These are phyloP conservation scores for Passer montanus DNA, from an alignment of 2,113 vertebrate species.

Conservation along the genomic window DNA sequence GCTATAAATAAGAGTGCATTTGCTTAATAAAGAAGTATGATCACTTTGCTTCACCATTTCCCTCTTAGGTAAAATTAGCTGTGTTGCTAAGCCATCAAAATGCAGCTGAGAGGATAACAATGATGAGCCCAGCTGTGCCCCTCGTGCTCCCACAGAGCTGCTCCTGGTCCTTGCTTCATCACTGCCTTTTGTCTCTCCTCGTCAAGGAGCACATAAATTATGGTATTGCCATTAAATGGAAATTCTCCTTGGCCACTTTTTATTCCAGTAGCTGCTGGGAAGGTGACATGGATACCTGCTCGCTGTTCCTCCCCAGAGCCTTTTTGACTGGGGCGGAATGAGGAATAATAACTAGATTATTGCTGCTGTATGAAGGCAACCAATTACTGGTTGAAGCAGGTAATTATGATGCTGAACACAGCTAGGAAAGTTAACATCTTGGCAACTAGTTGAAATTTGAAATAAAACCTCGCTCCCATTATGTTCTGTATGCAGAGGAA, in stretches of 20 bases:
- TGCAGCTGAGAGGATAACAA: background rate
- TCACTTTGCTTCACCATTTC: background rate
- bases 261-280: background rate
- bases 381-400: background rate
- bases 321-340: background rate
- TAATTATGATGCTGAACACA: background rate
- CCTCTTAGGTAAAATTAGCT: background rate
- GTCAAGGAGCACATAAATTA: background rate
- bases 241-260: background rate
- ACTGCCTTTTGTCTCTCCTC: background rate
- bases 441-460: background rate
- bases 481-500: background rate
- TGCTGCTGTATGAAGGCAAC: background rate
- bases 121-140: background rate
- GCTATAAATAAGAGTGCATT: background rate
- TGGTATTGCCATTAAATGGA: background rate
- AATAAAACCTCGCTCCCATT: background rate
- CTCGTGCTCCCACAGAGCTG: background rate
- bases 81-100: background rate
- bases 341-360: background rate
- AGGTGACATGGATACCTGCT: background rate
- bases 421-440: background rate
- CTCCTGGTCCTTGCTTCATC: background rate
- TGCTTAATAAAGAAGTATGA: background rate
- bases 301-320: background rate